Base-by-base conservation (phyloP, 2,888 invertebrate genomes). In the Lagria hirta region DNA sequence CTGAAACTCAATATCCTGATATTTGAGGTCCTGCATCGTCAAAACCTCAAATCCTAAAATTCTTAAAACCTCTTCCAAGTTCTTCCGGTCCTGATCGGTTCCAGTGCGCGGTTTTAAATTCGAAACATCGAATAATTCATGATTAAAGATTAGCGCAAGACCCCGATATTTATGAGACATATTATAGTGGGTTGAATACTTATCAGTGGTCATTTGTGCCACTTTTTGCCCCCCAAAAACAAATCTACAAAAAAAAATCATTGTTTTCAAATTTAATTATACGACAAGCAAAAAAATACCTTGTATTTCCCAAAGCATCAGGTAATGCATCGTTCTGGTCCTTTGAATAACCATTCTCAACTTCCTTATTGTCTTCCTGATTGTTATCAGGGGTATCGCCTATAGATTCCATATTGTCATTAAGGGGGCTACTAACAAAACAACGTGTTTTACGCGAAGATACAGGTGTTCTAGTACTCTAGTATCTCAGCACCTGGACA, bases 121-220 rank as follows among this genome's bases (percentile, higher is more conserved):
- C 46, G 79, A 79, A 43, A 84, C 79, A 51, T 82, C 81, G 63
- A 95, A 96, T 61, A 78, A 74, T 71, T 89, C 88, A 66, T 96
- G 94, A 68, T 95, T 96, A 63, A 96, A 91, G 61, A 96, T 89
- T 8, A 93, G 69, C 2, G 94, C 94, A 53, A 82, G 71, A 2
- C 96, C 95, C 41, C 94, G 81, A 48, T 81, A 76, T 53, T 80
- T 77, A 68, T 93, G 88, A 59, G 82, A 81, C 93, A 95, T 95
- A 54, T 88, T 89, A 69, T 95, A 96, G 64, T 86, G 83, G 0
- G 78, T 74, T 1, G 86, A 83, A 69, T 86, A 80, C 51, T 82
- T 79, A 38, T 80, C 79, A 1, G 79, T 78, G 4, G 84, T 79
- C 84, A 84, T 84, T 27, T 66, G 75, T 58, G 73, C 78, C 46